Evolutionary conservation across 2,888 invertebrate genomes (phyloP), one percentile per base, ranked within the genome.

Genomic region (Bombyx huttoni): DNA sequence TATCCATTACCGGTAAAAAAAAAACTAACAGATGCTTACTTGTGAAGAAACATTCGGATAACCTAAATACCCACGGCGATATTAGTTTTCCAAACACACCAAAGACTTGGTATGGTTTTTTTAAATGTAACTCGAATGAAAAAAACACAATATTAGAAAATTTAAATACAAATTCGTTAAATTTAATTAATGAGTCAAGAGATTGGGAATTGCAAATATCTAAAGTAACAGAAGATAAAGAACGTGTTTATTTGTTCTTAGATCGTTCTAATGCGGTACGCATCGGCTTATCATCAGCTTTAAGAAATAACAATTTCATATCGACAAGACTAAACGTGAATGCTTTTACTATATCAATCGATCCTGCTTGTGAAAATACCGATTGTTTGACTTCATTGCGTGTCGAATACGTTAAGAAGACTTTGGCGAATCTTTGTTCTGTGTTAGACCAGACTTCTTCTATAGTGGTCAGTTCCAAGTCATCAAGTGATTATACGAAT

Each of bases 61-160:
- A 91, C 59, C 73, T 92, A 7, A 68, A 79, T 52, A 68, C 70
- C 46, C 73, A 85, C 48, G 94, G 94, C 8, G 94, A 94, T 57
- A 75, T 92, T 6, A 92, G 91, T 78, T 92, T 93, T 73, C 90
- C 91, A 9, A 74, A 84, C 53, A 83, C 81, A 49, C 63, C 88
- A 24, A 80, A 88, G 62, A 89, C 90, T 51, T 94, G 94, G 94
- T 78, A 83, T 52, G 80, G 77, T 56, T 70, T 65, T 56, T 48
- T 72, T 8, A 50, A 62, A 56, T 51, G 49, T 52, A 59, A 50
- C 40, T 56, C 51, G 50, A 46, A 56, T 49, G 58, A 45, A 56
- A 59, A 67, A 3, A 49, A 49, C n/a, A 66, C 64, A 47, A 56
- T 84, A 48, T 60, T 84, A 54, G 59, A 72, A 53, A 66, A 56